phyloP scores from a whole-genome alignment of 1,140 invertebrate genomes.

The Sminthurinus signatus region DNA sequence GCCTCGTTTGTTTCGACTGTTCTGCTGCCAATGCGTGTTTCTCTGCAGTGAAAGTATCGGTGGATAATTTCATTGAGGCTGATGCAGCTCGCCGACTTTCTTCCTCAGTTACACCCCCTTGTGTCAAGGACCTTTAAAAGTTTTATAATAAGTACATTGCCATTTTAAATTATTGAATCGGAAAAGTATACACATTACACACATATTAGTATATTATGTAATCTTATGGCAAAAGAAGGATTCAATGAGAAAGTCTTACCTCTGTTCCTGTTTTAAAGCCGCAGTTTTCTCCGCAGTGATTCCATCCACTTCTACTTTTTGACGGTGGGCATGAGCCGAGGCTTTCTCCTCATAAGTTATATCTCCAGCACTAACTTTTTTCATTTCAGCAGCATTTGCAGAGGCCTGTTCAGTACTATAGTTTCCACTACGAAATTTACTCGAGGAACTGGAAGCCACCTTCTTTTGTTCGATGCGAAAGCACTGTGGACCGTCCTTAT shows the following conservation, averaged over 20 bases:
- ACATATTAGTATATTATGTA: too few species aligned
- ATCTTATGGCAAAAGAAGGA: too few species aligned
- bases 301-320: conserved; percentile 64
- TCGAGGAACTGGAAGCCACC: conserved; percentile 67
- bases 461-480: conserved; percentile 73
- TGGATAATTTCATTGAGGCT: conserved; percentile 71
- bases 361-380: conserved; percentile 68
- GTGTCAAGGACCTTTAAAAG: conserved; percentile 68
- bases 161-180: too few species aligned
- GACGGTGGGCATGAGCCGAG: conserved; percentile 53
- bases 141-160: too few species aligned
- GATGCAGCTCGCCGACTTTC: conserved; percentile 69
- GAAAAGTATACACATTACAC: too few species aligned
- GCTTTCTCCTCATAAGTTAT: conserved; percentile 67
- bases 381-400: conserved; percentile 70
- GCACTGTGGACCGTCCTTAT: conserved; percentile 50
- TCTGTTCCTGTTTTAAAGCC: conserved; percentile 57
- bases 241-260: conserved; percentile 16
- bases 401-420: conserved; percentile 66
- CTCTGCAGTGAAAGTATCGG: conserved; percentile 75
- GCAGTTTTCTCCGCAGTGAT: conserved; percentile 67
- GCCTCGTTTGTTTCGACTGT: conserved; percentile 69
- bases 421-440: conserved; percentile 71
- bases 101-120: conserved; percentile 73
- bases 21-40: conserved; percentile 74